Percentiles rank a stretch among this genome's conserved stretches.
Conservation (phyloP, 2,797 vertebrate genomes). For the Microhierax caerulescens region DNA sequence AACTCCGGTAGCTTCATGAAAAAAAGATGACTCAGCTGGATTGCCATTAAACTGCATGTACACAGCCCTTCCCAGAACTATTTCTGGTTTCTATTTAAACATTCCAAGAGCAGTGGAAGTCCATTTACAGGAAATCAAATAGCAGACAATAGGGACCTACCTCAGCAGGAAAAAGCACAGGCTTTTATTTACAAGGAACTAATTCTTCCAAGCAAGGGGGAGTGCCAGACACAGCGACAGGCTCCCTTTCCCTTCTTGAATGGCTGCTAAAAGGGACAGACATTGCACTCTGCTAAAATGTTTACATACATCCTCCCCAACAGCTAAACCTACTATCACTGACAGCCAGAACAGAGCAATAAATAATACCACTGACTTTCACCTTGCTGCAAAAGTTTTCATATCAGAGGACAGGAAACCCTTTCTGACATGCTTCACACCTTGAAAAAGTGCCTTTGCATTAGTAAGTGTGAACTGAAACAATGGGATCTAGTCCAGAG, state of each 20-base stretch:
- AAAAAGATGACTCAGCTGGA: not conserved
- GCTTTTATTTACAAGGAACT: conserved; percentile 22
- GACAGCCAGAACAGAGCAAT: not conserved
- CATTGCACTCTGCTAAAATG: not conserved
- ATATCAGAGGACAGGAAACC: not conserved
- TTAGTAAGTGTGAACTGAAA: not conserved
- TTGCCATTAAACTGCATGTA: not conserved
- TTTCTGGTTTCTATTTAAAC: conserved; percentile 18
- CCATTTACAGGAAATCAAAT: conserved; percentile 47
- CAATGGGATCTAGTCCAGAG: not conserved
- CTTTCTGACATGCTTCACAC: not conserved
- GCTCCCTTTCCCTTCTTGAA: not conserved
- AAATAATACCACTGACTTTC: not conserved
- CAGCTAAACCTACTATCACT: not conserved
- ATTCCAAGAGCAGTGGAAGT: conserved; percentile 1
- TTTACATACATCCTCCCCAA: not conserved
- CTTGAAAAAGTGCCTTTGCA: not conserved
- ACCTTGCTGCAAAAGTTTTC: conserved; percentile 2
- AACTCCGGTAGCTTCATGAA: not conserved
- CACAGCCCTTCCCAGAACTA: not conserved
- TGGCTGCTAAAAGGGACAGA: not conserved
- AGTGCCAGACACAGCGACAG: not conserved
- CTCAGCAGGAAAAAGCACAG: conserved; percentile 43
- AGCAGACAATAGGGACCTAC: conserved; percentile 20
- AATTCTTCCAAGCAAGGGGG: not conserved